Base-by-base conservation (phyloP, 2,113 vertebrate species). In the Esox niger region DNA sequence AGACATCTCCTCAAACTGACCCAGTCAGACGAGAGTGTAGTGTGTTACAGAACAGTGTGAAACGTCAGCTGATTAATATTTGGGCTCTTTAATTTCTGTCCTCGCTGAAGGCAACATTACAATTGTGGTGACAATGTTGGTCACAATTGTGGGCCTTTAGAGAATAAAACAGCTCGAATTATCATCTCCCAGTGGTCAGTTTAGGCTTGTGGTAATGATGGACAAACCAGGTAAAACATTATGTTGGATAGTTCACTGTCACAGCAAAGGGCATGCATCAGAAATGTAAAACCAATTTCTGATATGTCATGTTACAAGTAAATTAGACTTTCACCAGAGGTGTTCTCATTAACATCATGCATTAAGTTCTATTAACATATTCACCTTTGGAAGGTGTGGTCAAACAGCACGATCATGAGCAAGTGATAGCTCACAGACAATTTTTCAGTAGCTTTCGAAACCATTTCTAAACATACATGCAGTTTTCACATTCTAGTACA, bases 21-120 rank as follows among this genome's bases (percentile, higher is more conserved):
- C 11, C 55, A 27, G 10, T 23, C 25, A 57, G 55, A 64, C 56
- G 10, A 25, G 20, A 67, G 31, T 76, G n/a, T n/a, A n/a, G n/a
- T n/a, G n/a, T n/a, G n/a, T n/a, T n/a, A 43, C 38, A 43, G 38
- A 15, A 43, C 66, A 56, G 43, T 64, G 43, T 64, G 29, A 71
- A 77, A 67, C 69, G 56, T 27, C 33, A 56, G 66, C 13, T 74
- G 74, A 91, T 92, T 84, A 92, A 92, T 91, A 91, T 93, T 92
- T 93, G 91, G 91, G 92, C 91, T 92, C 92, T 93, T 93, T 90
- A 91, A 15, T 78, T 78, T 81, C 78, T 91, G 88, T 92, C 87
- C 89, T 88, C 17, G 73, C 90, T 91, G 86, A 90, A 92, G 90
- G 90, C 90, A 91, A 90, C 88, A 87, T 93, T 91, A 92, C 93